phyloP scores from a whole-genome alignment of 1,140 invertebrate species.

The Nebria ingens region DNA sequence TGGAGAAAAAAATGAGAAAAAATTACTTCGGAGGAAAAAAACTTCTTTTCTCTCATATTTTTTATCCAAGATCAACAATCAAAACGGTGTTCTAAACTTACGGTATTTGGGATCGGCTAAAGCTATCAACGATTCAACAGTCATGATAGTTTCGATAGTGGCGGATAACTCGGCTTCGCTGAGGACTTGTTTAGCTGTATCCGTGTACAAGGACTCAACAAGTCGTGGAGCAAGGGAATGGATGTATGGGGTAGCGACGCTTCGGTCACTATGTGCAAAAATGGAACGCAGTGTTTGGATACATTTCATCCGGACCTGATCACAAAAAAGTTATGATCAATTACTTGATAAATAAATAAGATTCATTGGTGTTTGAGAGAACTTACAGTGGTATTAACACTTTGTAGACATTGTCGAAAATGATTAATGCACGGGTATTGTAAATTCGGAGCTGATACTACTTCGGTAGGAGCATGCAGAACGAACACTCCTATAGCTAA shows the following conservation, averaged over 20 bases:
- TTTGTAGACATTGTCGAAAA: conserved; percentile 78
- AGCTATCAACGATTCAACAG: conserved; percentile 61
- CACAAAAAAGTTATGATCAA: conserved; percentile 19
- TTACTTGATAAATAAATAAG: conserved; percentile 1
- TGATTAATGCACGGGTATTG: conserved; percentile 91
- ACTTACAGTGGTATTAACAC: conserved; percentile 56
- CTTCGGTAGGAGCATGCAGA: conserved; percentile 63
- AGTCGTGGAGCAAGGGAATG: conserved; percentile 67
- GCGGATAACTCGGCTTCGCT: conserved; percentile 51
- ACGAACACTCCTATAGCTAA: conserved; percentile 80
- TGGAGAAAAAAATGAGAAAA: no score
- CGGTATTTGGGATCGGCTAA: conserved; percentile 66
- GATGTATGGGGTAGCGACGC: conserved; percentile 66
- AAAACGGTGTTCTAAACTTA: conserved; percentile 44
- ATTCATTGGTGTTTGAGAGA: conserved; percentile 2
- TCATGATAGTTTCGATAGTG: conserved; percentile 55
- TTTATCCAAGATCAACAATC: conserved; percentile 6
- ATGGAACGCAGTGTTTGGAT: conserved; percentile 67
- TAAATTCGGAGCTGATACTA: conserved; percentile 65
- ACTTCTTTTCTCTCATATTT: not conserved
- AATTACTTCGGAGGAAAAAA: conserved; percentile 9
- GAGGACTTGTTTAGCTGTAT: conserved; percentile 44
- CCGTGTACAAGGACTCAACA: conserved; percentile 57
- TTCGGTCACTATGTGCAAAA: conserved; percentile 57
- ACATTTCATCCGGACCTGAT: conserved; percentile 62